Evolutionary conservation across 2,113 vertebrate genomes (phyloP).

Genomic region (Tetraodon nigroviridis): DNA sequence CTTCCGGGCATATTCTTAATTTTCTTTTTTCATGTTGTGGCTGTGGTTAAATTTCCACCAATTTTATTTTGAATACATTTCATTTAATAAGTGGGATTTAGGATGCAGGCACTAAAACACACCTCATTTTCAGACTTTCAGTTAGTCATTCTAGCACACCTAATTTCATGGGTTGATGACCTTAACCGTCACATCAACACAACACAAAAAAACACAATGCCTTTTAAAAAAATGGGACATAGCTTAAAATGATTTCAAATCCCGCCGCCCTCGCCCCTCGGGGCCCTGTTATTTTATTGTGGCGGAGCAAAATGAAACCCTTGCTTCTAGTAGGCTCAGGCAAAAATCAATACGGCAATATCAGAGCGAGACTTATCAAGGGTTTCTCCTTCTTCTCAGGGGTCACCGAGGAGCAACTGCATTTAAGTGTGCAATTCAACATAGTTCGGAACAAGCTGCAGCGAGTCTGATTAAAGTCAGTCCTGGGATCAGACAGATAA

Average conservation of each 20-base stretch:
- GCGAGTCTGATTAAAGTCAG: constrained; percentile 57
- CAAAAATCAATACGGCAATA: constrained; percentile 83
- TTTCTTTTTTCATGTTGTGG: no score
- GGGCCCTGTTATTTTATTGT: constrained; percentile 78
- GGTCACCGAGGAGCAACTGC: constrained; percentile 74
- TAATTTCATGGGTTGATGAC: constrained; percentile 23
- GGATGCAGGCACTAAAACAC: not conserved
- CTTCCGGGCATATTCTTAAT: no score
- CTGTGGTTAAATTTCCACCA: no score
- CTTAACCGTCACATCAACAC: constrained; percentile 14
- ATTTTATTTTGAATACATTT: no score
- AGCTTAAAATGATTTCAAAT: constrained; percentile 47
- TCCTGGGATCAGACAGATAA: constrained; percentile 17
- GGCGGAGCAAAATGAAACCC: constrained; percentile 76
- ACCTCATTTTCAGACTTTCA: constrained; percentile 8
- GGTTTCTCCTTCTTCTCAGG: constrained; percentile 64
- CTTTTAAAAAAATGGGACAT: constrained; percentile 25
- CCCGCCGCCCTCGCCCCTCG: constrained; percentile 28
- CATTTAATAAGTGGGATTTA: not conserved
- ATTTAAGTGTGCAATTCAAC: constrained; percentile 74
- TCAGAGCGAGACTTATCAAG: constrained; percentile 78
- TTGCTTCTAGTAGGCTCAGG: constrained; percentile 59
- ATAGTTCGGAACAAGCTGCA: constrained; percentile 50
- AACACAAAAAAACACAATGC: constrained; percentile 31
- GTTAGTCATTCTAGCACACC: constrained; percentile 7